phyloP scores from a whole-genome alignment of 2,113 vertebrate genomes.

The human (Homo sapiens) region DNA sequence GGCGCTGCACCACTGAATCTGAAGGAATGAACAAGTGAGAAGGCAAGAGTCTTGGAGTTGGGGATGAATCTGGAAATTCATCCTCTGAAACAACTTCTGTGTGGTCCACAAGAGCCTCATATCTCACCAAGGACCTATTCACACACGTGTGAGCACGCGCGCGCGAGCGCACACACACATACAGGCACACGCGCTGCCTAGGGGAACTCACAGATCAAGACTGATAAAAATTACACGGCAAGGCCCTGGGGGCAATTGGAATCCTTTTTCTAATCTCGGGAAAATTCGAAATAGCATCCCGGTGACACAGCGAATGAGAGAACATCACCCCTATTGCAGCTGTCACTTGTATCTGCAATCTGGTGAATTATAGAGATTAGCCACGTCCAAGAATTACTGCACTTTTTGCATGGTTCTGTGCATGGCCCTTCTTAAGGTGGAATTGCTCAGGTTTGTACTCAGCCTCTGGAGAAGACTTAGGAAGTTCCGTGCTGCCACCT shows the following conservation, averaged over 20 bases:
- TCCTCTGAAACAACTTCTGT: too few relatives aligned
- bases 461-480: conserved; percentile 6
- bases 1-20: accelerated
- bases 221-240: conserved; percentile 71
- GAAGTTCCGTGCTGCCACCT: conserved; percentile 59
- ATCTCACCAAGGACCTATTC: neutral
- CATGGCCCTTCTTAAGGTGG: conserved; percentile 64
- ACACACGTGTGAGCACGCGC: too few relatives aligned
- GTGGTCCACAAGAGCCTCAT: neutral
- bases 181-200: neutral
- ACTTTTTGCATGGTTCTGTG: conserved; percentile 72
- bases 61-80: neutral
- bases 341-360: conserved; percentile 75
- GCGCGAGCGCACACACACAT: neutral
- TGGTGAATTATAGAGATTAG: conserved; percentile 73
- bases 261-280: conserved; percentile 72
- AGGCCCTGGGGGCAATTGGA: conserved; percentile 61
- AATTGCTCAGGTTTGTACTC: conserved; percentile 35
- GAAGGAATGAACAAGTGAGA: neutral
- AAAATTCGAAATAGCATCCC: conserved; percentile 67
- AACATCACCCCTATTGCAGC: conserved; percentile 56
- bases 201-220: conserved; percentile 47
- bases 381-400: conserved; percentile 74
- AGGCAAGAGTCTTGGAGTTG: neutral
- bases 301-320: conserved; percentile 64